Evolutionary conservation across 2,113 vertebrate species (phyloP).

Genomic region (pig (Sus scrofa)): DNA sequence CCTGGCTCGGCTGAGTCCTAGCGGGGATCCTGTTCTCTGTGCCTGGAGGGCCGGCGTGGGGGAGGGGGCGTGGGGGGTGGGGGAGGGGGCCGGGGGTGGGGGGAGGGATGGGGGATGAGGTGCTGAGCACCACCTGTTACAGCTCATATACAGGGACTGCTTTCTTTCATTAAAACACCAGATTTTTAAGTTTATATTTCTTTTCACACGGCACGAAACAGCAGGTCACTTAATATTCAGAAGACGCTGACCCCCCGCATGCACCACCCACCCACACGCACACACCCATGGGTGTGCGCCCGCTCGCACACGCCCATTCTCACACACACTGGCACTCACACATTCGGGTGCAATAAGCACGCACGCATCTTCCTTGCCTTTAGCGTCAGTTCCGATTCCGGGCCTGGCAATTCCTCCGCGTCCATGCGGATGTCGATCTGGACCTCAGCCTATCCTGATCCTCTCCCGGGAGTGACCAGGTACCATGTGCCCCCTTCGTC

Average conservation of each 20-base stretch:
- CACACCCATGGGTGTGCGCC: too few species aligned
- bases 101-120: fast-evolving
- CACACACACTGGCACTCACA: not conserved
- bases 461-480: conserved; percentile 60
- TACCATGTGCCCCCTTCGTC: not conserved
- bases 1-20: fast-evolving
- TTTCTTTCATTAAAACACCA: not conserved
- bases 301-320: not conserved
- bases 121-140: fast-evolving
- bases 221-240: not conserved
- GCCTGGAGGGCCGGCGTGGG: too few species aligned
- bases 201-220: not conserved
- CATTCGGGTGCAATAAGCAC: not conserved
- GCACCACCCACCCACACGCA: too few species aligned
- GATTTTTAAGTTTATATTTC: not conserved
- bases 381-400: conserved; percentile 27
- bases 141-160: fast-evolving
- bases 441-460: not conserved
- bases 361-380: not conserved
- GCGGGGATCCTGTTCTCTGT: fast-evolving
- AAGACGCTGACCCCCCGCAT: not conserved
- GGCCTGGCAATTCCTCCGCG: not conserved
- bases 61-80: fast-evolving
- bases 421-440: conserved; percentile 54
- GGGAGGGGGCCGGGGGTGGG: too few species aligned